Conservation (phyloP, 2,797 vertebrate species). For the Helostoma temminkii region DNA sequence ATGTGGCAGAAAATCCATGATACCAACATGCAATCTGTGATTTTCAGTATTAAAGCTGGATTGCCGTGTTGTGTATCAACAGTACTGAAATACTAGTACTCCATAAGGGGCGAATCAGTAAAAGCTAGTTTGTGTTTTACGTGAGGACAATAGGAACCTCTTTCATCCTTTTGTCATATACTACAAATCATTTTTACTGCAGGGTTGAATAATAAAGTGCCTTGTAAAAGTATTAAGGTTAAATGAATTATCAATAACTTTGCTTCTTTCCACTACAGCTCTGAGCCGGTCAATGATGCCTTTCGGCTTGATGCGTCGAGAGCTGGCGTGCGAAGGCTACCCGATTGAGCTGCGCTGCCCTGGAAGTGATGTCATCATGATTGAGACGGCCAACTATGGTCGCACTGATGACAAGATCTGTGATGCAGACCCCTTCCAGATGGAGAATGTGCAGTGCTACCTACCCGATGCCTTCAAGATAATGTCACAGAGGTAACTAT, state of each 20-base stretch:
- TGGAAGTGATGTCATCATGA: constrained; percentile 96
- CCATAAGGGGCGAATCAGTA: constrained; percentile 31
- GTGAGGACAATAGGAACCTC: constrained; percentile 36
- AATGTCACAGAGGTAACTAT: constrained; percentile 92
- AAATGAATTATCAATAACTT: constrained; percentile 73
- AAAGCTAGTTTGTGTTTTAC: constrained; percentile 55
- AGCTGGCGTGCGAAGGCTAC: constrained; percentile 95
- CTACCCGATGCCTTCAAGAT: constrained; percentile 94
- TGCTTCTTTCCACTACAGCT: constrained; percentile 74
- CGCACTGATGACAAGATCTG: constrained; percentile 96
- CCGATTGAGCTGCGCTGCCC: constrained; percentile 95
- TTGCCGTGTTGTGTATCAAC: constrained; percentile 52
- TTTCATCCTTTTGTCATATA: constrained; percentile 48
- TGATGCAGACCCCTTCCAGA: constrained; percentile 95
- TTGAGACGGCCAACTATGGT: constrained; percentile 95
- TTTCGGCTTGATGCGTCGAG: constrained; percentile 92
- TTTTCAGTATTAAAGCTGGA: constrained; percentile 54
- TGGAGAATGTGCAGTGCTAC: constrained; percentile 97
- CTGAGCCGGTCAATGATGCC: constrained; percentile 93
- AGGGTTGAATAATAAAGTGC: constrained; percentile 67
- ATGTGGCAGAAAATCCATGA: constrained; percentile 48
- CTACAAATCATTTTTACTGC: constrained; percentile 65
- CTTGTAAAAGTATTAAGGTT: constrained; percentile 68
- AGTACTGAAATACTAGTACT: constrained; percentile 36
- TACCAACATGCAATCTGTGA: constrained; percentile 61